Percentiles rank a stretch among this genome's conserved stretches.
Evolutionary conservation across 2,797 vertebrate genomes (phyloP).

Genomic region (Microctenopoma steveboyesi): DNA sequence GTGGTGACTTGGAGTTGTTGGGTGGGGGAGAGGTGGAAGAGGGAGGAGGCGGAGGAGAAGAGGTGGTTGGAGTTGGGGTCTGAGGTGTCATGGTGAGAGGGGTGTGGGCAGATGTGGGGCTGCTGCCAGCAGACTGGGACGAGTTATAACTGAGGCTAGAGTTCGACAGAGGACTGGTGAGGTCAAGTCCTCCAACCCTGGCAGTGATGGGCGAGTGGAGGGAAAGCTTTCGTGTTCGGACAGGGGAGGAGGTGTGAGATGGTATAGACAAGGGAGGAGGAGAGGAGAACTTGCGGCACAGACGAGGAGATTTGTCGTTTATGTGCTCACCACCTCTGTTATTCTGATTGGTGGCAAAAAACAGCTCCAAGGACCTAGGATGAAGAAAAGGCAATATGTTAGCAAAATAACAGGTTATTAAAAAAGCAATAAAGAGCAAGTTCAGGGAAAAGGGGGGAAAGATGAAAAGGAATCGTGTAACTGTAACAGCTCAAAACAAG

Average conservation of each 20-base stretch:
- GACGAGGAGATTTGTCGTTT: slow-evolving; percentile 91
- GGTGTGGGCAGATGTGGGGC: slow-evolving; percentile 85
- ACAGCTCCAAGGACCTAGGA: slow-evolving; percentile 93
- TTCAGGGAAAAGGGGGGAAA: slow-evolving; percentile 9
- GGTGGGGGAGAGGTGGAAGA: slow-evolving; percentile 84
- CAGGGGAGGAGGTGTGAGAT: slow-evolving; percentile 91
- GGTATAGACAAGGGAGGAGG: slow-evolving; percentile 92
- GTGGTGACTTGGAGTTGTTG: slow-evolving; percentile 77
- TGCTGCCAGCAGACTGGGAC: slow-evolving; percentile 85
- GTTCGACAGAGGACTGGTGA: slow-evolving; percentile 82
- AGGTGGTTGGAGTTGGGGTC: slow-evolving; percentile 85
- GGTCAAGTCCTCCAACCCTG: slow-evolving; percentile 89
- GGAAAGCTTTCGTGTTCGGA: slow-evolving; percentile 92
- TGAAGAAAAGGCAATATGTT: slow-evolving; percentile 12
- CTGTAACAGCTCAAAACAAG: slow-evolving; percentile 14
- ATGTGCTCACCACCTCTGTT: slow-evolving; percentile 87
- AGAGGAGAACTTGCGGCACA: slow-evolving; percentile 97
- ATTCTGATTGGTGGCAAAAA: slow-evolving; percentile 94
- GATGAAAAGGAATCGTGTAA: slow-evolving; percentile 9
- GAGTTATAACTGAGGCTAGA: slow-evolving; percentile 81
- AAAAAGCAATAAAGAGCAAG: slow-evolving; percentile 33
- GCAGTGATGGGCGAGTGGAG: slow-evolving; percentile 91
- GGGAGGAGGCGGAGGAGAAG: slow-evolving; percentile 76
- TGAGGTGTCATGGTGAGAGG: slow-evolving; percentile 75
- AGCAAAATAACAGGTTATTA: slow-evolving; percentile 27